A percentile compares a stretch with the other conserved stretches of the same genome.
Evolutionary conservation across 2,888 invertebrate species (phyloP).

Genomic region (Tenthredo scrophulariae): DNA sequence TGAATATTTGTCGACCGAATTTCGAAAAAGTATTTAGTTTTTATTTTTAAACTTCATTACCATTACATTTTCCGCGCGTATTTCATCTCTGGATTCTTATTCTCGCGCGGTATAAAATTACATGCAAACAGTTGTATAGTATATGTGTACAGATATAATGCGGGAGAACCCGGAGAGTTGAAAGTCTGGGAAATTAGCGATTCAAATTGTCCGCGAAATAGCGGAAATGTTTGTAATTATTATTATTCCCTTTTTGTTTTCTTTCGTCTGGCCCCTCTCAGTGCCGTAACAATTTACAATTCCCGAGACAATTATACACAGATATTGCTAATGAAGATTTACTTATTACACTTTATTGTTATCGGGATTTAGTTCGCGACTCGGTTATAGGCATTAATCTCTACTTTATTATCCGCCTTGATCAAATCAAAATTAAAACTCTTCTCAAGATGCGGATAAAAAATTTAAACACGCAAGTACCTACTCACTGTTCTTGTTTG

Average conservation of each 20-base stretch:
- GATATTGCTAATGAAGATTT: constrained; percentile 32
- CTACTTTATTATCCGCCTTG: neutral
- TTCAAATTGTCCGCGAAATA: constrained; percentile 35
- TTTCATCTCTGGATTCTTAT: neutral
- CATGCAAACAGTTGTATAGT: neutral
- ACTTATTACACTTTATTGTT: constrained; percentile 44
- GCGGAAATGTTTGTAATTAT: constrained; percentile 25
- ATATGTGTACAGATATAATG: neutral
- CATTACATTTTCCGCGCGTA: neutral
- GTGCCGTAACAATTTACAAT: neutral
- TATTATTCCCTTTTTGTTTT: neutral
- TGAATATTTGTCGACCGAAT: neutral
- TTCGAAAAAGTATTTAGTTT: neutral
- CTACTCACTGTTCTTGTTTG: neutral
- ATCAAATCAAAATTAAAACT: constrained; percentile 40
- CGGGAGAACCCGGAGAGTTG: neutral
- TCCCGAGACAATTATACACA: neutral
- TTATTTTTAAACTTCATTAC: neutral
- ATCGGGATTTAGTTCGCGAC: constrained; percentile 1
- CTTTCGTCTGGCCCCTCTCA: neutral
- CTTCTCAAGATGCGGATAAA: neutral
- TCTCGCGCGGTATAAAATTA: neutral
- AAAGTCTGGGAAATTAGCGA: constrained; percentile 28
- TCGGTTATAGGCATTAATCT: neutral
- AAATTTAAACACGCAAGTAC: constrained; percentile 17